Evolutionary conservation across 2,797 vertebrate genomes (phyloP).

Genomic region (Buphagus erythrorhynchus): DNA sequence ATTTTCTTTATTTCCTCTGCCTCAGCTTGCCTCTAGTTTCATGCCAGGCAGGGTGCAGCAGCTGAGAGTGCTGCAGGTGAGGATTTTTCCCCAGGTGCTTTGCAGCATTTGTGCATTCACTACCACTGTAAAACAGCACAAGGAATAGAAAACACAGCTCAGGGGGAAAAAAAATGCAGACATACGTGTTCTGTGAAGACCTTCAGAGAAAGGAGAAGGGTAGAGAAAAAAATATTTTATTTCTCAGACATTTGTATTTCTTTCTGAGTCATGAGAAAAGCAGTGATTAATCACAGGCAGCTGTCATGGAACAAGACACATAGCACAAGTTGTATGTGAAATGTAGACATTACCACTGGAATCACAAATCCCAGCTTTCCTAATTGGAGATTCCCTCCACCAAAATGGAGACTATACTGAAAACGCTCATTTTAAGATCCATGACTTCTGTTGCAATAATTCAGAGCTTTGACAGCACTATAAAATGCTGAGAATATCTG

Average conservation of each 20-base stretch:
- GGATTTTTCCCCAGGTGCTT: not conserved
- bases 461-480: constrained; percentile 8
- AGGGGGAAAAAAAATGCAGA: not conserved
- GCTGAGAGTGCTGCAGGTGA: not conserved
- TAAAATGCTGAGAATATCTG: constrained; percentile 6
- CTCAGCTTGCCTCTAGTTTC: not conserved
- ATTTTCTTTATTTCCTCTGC: not conserved
- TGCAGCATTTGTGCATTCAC: not conserved
- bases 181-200: not conserved
- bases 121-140: not conserved
- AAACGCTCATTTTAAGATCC: not conserved
- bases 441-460: not conserved
- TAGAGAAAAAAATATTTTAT: not conserved
- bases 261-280: not conserved
- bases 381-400: not conserved
- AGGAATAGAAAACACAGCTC: not conserved
- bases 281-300: constrained; percentile 4
- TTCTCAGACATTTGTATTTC: not conserved
- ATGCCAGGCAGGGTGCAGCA: not conserved
- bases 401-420: not conserved
- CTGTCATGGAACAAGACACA: not conserved
- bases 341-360: not conserved
- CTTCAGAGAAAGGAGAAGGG: not conserved
- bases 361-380: constrained; percentile 10
- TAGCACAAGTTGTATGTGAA: not conserved